A percentile compares a stretch with the other conserved stretches of the same genome.
These are phyloP conservation scores for Enhydra lutris DNA, from an alignment of 2,113 vertebrate genomes.

Conservation along the genomic window DNA sequence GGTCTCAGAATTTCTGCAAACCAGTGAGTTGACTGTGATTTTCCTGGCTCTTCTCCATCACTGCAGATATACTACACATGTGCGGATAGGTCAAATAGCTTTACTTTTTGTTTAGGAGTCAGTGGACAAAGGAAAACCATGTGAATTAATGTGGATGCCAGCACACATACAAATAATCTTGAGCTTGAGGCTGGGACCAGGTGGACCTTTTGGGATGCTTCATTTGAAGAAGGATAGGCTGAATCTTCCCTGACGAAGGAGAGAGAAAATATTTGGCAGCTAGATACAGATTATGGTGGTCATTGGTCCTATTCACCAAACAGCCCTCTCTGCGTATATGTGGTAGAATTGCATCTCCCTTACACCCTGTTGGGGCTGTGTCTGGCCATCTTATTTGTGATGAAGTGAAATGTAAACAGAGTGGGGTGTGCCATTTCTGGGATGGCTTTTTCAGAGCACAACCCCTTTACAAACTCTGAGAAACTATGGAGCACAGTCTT, in stretches of 20 bases:
- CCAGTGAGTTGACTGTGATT: too few species aligned
- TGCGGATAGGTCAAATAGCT: background rate
- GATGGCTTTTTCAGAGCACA: too few species aligned
- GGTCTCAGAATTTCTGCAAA: background rate
- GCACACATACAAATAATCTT: background rate
- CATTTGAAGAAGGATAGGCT: background rate
- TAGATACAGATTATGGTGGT: background rate
- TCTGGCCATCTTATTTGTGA: too few species aligned
- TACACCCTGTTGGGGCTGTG: too few species aligned
- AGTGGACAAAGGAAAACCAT: too few species aligned
- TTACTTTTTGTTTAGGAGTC: background rate
- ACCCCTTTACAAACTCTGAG: background rate
- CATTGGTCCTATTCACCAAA: background rate
- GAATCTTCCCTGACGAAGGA: background rate
- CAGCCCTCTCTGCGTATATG: too few species aligned
- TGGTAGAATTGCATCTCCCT: background rate
- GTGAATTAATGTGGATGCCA: background rate
- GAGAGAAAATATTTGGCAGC: background rate
- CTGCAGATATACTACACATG: accelerated
- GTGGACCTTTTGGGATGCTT: background rate
- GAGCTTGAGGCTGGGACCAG: accelerated
- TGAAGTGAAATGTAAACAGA: background rate
- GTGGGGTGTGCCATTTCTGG: accelerated
- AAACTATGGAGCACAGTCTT: background rate
- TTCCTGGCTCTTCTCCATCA: background rate